Conservation (phyloP, 2,888 invertebrate species). For the Tipula confusa region DNA sequence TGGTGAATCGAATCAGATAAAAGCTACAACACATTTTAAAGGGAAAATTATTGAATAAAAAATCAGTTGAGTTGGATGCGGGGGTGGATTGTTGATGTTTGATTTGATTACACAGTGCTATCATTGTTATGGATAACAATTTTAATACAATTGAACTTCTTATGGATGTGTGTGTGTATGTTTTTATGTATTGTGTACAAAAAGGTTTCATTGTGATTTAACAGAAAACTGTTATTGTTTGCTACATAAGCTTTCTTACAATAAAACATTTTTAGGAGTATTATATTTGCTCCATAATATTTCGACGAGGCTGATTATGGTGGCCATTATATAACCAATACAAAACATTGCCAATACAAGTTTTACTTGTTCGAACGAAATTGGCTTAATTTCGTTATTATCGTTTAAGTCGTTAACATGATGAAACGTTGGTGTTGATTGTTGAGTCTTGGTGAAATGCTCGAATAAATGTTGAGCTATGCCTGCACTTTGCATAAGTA, state of each 20-base stretch:
- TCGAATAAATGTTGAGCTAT: no score
- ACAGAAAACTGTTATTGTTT: neutral
- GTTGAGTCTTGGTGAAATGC: no score
- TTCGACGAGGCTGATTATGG: neutral
- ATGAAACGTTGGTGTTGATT: no score
- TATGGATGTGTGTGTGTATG: neutral
- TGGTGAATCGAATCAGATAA: neutral
- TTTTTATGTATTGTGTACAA: neutral
- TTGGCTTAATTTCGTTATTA: no score
- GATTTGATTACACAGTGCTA: constrained; percentile 3
- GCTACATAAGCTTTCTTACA: neutral
- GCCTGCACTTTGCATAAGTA: no score
- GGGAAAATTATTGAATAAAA: neutral
- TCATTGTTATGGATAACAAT: neutral
- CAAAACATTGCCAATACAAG: no score
- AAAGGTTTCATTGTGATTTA: neutral
- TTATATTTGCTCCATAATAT: neutral
- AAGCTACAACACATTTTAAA: neutral
- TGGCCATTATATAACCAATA: no score
- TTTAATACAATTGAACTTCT: neutral
- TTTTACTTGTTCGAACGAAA: no score
- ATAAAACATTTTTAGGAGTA: neutral
- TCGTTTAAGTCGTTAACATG: no score
- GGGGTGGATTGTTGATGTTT: neutral
- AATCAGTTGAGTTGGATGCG: neutral